phyloP scores from a whole-genome alignment of 2,797 vertebrate species.

The Sciurus carolinensis region DNA sequence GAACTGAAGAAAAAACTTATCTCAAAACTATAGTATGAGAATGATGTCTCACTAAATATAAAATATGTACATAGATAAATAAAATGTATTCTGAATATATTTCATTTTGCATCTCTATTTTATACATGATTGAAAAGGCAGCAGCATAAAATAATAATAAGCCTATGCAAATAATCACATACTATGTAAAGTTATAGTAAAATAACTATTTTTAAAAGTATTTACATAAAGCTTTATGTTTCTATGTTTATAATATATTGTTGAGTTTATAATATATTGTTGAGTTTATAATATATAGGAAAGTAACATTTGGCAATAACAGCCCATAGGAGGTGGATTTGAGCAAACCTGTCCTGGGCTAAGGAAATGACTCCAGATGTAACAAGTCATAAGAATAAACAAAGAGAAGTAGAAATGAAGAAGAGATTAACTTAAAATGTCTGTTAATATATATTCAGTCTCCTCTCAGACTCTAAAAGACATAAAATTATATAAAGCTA shows the following conservation, averaged over 20 bases:
- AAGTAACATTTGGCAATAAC: neutral
- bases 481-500: neutral
- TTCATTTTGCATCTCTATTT: neutral
- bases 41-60: neutral
- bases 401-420: neutral
- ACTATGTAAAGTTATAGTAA: neutral
- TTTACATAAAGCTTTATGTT: too few relatives aligned
- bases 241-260: neutral
- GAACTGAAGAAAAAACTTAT: neutral
- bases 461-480: too few relatives aligned
- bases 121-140: neutral
- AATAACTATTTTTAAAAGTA: too few relatives aligned
- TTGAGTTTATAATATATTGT: neutral
- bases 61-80: neutral
- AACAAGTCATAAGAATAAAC: neutral
- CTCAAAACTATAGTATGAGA: neutral
- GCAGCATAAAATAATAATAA: neutral
- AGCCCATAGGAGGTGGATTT: neutral
- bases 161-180: neutral
- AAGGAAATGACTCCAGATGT: too few relatives aligned
- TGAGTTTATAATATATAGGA: neutral
- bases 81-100: neutral
- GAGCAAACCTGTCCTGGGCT: neutral
- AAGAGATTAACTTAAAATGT: neutral
- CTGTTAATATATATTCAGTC: too few relatives aligned